Evolutionary conservation across 2,797 vertebrate species (phyloP).

Genomic region (Sebastiscus albofasciatus): DNA sequence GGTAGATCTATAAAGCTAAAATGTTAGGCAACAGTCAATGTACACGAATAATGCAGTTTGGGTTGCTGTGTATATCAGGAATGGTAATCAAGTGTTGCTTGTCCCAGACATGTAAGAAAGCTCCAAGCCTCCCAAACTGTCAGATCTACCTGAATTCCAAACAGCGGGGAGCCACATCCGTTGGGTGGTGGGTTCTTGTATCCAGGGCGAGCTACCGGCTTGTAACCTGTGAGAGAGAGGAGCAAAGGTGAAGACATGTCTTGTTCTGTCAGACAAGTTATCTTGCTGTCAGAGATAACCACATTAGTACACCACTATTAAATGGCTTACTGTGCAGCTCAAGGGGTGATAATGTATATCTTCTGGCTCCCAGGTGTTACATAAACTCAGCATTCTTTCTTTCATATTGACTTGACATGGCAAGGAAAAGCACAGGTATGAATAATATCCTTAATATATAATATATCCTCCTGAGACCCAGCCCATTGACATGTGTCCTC

Average conservation of each 20-base stretch:
- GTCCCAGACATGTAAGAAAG: too few species aligned
- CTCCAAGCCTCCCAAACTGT: neutral
- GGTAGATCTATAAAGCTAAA: too few species aligned
- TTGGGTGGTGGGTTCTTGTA: conserved; percentile 93
- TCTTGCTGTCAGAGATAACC: conserved; percentile 46
- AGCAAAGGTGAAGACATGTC: conserved; percentile 64
- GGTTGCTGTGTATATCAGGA: too few species aligned
- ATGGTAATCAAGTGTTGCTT: too few species aligned
- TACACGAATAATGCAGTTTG: too few species aligned
- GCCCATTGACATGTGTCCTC: too few species aligned
- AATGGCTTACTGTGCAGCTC: conserved; percentile 3
- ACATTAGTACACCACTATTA: conserved; percentile 1
- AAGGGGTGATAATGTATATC: neutral
- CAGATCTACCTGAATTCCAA: conserved; percentile 89
- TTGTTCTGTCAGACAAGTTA: conserved; percentile 23
- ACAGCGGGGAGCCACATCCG: conserved; percentile 96
- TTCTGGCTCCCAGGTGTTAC: neutral
- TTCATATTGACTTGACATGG: neutral
- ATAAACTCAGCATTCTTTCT: neutral
- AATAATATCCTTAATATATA: neutral
- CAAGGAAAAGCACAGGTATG: neutral
- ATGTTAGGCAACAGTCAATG: too few species aligned
- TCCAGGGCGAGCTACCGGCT: conserved; percentile 85
- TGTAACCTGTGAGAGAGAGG: conserved; percentile 88
- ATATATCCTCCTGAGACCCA: too few species aligned